These are phyloP conservation scores for Phycodurus eques DNA, from an alignment of 2,113 vertebrate genomes.

Conservation along the genomic window DNA sequence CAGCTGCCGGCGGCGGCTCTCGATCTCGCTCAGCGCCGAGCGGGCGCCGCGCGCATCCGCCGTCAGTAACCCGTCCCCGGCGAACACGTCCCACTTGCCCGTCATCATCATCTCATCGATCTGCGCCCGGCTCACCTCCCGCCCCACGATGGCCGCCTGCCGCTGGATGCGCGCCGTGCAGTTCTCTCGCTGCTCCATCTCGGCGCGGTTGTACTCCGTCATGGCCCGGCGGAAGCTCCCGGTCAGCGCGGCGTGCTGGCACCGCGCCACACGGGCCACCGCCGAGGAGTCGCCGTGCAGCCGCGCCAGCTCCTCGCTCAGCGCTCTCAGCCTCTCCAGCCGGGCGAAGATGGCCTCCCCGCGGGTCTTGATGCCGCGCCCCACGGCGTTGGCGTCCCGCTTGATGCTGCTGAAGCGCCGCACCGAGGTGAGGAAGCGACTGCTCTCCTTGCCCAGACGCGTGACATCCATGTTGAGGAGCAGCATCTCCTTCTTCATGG, in stretches of 20 bases:
- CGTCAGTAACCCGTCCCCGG: constrained; percentile 84
- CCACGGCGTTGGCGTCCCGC: constrained; percentile 87
- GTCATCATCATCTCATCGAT: constrained; percentile 96
- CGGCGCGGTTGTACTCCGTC: constrained; percentile 85
- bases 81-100: constrained; percentile 93
- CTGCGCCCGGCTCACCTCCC: constrained; percentile 85
- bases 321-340: constrained; percentile 76
- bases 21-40: constrained; percentile 87
- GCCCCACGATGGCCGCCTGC: constrained; percentile 95
- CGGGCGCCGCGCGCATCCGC: constrained; percentile 82
- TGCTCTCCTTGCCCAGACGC: constrained; percentile 88
- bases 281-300: constrained; percentile 75
- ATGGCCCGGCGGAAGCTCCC: constrained; percentile 82
- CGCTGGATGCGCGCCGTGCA: constrained; percentile 94
- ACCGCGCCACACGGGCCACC: constrained; percentile 79
- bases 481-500: constrained; percentile 80
- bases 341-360: constrained; percentile 83
- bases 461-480: constrained; percentile 81
- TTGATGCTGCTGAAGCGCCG: constrained; percentile 96
- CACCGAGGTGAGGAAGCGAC: constrained; percentile 92
- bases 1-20: constrained; percentile 90
- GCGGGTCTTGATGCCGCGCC: constrained; percentile 85
- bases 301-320: constrained; percentile 74
- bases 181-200: constrained; percentile 90
- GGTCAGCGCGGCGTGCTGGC: constrained; percentile 81